Percentiles rank a stretch among this genome's conserved stretches.
Evolutionary conservation across 2,113 vertebrate species (phyloP).

Genomic region (Elaphurus davidianus): DNA sequence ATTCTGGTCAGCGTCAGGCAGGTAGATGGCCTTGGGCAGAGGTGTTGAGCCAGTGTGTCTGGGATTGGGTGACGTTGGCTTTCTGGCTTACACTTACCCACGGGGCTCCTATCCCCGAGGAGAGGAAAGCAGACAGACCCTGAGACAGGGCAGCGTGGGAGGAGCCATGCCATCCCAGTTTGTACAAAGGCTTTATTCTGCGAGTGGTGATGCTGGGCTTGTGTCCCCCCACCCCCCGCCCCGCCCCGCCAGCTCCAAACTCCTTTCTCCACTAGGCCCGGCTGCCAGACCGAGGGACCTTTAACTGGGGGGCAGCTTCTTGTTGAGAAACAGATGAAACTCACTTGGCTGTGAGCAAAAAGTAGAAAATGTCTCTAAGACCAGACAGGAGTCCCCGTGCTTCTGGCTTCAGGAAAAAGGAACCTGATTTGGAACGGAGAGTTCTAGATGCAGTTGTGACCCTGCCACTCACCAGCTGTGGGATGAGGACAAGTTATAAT

Average conservation of each 20-base stretch:
- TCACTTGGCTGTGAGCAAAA: neutral
- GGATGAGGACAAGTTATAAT: fast-evolving
- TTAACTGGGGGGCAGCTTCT: neutral
- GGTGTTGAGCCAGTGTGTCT: too few relatives aligned
- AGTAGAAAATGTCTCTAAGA: neutral
- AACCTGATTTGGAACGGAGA: neutral
- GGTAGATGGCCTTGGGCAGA: neutral
- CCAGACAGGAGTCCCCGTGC: neutral
- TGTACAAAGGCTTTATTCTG: neutral
- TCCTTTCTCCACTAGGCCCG: neutral
- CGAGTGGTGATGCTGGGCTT: neutral
- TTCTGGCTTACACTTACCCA: neutral
- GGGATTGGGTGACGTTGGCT: neutral
- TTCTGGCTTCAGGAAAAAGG: neutral
- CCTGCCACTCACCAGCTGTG: too few relatives aligned
- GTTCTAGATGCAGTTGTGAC: neutral
- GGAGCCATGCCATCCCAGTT: fast-evolving
- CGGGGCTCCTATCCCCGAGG: neutral
- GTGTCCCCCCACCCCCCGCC: fast-evolving
- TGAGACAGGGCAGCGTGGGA: fast-evolving
- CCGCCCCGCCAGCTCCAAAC: fast-evolving
- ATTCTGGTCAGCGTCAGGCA: neutral
- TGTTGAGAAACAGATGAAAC: neutral
- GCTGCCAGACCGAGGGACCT: neutral
- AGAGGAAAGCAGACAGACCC: neutral